Evolutionary conservation across 2,113 vertebrate genomes (phyloP).

Genomic region (Sceloporus undulatus): DNA sequence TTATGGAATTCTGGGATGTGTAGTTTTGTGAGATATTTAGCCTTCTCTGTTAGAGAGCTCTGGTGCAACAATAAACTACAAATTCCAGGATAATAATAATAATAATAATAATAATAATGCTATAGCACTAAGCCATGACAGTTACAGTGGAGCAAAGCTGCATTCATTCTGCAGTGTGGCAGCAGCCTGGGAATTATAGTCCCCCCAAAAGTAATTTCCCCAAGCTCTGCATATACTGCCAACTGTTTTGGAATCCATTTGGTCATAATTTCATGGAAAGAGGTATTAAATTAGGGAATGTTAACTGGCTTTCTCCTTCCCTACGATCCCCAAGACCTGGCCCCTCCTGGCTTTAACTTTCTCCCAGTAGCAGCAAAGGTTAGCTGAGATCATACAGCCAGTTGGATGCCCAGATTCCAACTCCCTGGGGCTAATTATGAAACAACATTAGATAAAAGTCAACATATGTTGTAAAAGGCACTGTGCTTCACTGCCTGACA

Average conservation of each 20-base stretch:
- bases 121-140: too few species aligned
- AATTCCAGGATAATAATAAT: too few species aligned
- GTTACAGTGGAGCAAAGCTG: too few species aligned
- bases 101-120: too few species aligned
- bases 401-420: constrained; percentile 74
- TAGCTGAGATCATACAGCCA: constrained; percentile 76
- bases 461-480: constrained; percentile 87
- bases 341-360: constrained; percentile 45
- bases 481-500: constrained; percentile 83
- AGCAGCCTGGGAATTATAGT: too few species aligned
- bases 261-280: neutral
- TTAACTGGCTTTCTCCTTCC: neutral
- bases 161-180: too few species aligned
- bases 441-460: constrained; percentile 87
- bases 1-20: too few species aligned
- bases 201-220: too few species aligned
- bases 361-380: constrained; percentile 70
- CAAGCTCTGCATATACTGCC: too few species aligned
- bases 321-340: neutral
- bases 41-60: too few species aligned
- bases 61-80: too few species aligned
- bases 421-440: constrained; percentile 83
- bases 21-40: too few species aligned
- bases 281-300: neutral
- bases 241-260: neutral